Percentiles rank a stretch among this genome's conserved stretches.
Evolutionary conservation across 2,888 invertebrate species (phyloP).

Genomic region (Euzophera pinguis): DNA sequence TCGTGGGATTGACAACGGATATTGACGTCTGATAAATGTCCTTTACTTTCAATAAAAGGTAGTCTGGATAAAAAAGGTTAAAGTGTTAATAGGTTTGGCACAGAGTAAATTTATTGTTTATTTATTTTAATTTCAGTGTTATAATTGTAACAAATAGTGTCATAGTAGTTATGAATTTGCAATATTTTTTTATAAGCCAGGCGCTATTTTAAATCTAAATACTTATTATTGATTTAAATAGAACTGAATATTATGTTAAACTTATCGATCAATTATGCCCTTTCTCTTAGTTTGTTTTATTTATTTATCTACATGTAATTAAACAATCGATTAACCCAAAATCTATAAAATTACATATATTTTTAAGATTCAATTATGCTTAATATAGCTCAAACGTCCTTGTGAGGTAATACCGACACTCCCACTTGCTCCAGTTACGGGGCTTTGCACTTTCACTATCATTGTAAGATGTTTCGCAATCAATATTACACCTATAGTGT

Average conservation of each 20-base stretch:
- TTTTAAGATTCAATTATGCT: not conserved
- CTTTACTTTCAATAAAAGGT: not conserved
- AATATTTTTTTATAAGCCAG: too few species aligned
- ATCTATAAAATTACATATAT: not conserved
- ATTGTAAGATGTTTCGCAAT: conserved; percentile 64
- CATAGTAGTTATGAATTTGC: too few species aligned
- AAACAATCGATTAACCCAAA: too few species aligned
- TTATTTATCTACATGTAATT: too few species aligned
- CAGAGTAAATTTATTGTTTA: too few species aligned
- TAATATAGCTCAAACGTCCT: conserved; percentile 59
- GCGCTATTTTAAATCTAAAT: too few species aligned
- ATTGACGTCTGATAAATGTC: not conserved
- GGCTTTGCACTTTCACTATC: conserved; percentile 70
- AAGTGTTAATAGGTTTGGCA: not conserved
- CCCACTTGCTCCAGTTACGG: conserved; percentile 64
- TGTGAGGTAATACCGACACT: conserved; percentile 61
- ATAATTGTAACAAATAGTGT: too few species aligned
- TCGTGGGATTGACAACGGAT: conserved; percentile 8
- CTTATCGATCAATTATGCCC: too few species aligned
- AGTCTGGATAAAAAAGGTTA: not conserved
- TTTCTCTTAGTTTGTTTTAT: too few species aligned
- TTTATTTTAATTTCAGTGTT: too few species aligned
- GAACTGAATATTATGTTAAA: too few species aligned
- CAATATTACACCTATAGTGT: conserved; percentile 29
- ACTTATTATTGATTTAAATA: too few species aligned